These are phyloP conservation scores for Orthonyx spaldingii DNA, from an alignment of 2,113 vertebrate genomes.

Conservation along the genomic window DNA sequence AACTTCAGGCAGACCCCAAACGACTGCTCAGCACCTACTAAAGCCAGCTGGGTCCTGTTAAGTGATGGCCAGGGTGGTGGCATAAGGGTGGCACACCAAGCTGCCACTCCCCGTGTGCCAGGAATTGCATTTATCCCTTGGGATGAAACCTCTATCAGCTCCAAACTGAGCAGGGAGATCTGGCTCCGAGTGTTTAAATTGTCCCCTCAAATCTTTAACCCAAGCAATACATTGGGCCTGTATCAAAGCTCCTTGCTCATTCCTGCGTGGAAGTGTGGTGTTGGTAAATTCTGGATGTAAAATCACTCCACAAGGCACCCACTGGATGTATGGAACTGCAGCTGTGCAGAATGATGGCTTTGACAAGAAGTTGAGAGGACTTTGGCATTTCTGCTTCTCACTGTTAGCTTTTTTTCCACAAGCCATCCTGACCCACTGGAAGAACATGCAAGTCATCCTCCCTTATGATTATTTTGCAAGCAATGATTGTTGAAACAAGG, in stretches of 20 bases:
- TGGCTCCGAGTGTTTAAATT: neutral
- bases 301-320: neutral
- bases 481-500: neutral
- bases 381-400: neutral
- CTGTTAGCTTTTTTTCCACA: neutral
- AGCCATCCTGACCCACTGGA: neutral
- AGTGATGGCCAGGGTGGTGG: neutral
- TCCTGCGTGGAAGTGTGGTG: neutral
- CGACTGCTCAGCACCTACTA: neutral
- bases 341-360: neutral
- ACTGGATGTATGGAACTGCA: accelerated
- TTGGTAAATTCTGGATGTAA: neutral
- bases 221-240: neutral
- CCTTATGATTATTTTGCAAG: neutral
- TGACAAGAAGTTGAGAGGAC: neutral
- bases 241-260: neutral
- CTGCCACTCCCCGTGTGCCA: neutral
- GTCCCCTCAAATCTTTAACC: neutral
- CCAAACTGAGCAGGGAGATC: neutral
- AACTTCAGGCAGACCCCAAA: neutral
- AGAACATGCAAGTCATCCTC: neutral
- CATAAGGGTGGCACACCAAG: neutral
- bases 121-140: neutral
- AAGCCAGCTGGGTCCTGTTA: neutral
- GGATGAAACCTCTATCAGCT: neutral